Conservation (phyloP, 2,113 vertebrate genomes). For the Hemiscyllium ocellatum region DNA sequence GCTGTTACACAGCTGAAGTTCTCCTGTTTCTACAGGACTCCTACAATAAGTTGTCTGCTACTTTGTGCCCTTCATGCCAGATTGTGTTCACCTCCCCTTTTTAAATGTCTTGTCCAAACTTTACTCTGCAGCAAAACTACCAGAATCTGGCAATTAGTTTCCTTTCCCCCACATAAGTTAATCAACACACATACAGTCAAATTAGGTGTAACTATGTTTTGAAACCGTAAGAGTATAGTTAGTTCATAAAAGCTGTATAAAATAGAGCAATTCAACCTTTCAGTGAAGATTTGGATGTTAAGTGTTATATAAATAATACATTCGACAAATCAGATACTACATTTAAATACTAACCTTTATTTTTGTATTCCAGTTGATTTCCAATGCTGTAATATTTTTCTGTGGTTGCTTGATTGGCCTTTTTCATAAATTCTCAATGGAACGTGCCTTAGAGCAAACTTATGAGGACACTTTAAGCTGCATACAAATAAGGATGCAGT, state of each 20-base stretch:
- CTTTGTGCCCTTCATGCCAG: not conserved
- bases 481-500: conserved; percentile 81
- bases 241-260: not conserved
- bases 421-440: conserved; percentile 90
- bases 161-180: not conserved
- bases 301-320: not conserved
- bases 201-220: not conserved
- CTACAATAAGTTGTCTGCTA: not conserved
- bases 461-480: conserved; percentile 82
- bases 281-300: not conserved
- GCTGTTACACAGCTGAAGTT: not conserved
- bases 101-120: not conserved
- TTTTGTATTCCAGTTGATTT: conserved; percentile 64
- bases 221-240: not conserved
- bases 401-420: conserved; percentile 81
- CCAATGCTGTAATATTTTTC: conserved; percentile 75
- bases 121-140: not conserved
- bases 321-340: not conserved
- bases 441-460: conserved; percentile 79
- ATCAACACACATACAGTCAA: not conserved
- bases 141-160: not conserved
- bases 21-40: not conserved
- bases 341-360: not conserved
- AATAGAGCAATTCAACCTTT: not conserved
- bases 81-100: not conserved